Evolutionary conservation across 2,113 vertebrate genomes (phyloP).

Genomic region (Pollimyrus isidori): DNA sequence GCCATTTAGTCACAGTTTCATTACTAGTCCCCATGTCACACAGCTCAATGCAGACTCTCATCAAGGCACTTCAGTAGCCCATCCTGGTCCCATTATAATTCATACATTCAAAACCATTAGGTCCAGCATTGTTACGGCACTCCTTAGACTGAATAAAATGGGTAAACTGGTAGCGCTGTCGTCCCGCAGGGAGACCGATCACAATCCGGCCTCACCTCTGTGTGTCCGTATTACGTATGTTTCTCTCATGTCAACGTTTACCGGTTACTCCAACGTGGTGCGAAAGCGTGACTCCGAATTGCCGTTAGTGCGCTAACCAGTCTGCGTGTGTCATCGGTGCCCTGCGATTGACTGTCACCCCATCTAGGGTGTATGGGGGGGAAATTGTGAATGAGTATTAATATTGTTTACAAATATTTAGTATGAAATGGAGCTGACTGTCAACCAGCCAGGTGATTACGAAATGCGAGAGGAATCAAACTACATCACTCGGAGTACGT

Average conservation of each 20-base stretch:
- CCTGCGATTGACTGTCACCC: neutral
- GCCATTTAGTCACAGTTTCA: neutral
- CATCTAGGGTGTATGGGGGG: neutral
- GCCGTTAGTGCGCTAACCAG: neutral
- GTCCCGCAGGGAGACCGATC: neutral
- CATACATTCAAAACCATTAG: neutral
- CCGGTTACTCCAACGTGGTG: neutral
- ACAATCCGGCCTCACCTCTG: neutral
- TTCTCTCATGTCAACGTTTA: neutral
- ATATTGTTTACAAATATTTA: neutral
- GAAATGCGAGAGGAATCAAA: neutral
- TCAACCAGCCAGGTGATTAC: neutral
- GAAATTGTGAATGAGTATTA: neutral
- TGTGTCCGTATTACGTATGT: neutral
- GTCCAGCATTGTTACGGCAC: neutral
- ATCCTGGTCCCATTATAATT: neutral
- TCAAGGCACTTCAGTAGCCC: neutral
- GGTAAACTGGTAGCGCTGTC: neutral
- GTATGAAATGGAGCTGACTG: neutral
- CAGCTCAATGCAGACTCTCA: slow-evolving; percentile 13
- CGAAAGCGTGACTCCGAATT: neutral
- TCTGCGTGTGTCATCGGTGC: neutral
- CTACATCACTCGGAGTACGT: neutral
- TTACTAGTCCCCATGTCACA: neutral
- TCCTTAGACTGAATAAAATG: neutral